A percentile compares a stretch with the other conserved stretches of the same genome.
Evolutionary conservation across 2,113 vertebrate genomes (phyloP).

Genomic region (Trematocara variabile): DNA sequence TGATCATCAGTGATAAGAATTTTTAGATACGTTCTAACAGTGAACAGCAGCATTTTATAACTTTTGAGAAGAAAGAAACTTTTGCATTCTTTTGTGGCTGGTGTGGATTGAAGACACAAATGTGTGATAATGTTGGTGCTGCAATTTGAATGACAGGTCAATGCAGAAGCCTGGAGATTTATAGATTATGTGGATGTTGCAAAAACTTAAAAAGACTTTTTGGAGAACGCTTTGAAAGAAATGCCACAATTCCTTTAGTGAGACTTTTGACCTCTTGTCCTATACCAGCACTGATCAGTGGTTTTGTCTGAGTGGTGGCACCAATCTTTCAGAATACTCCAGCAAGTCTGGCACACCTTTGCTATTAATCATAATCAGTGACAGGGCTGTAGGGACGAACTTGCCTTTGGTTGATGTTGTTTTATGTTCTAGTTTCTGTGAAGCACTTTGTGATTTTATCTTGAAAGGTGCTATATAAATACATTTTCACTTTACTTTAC

Average conservation of each 20-base stretch:
- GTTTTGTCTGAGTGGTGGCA: background rate
- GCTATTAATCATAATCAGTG: background rate
- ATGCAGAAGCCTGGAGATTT: background rate
- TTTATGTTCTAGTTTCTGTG: background rate
- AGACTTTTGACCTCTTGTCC: background rate
- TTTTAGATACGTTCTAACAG: background rate
- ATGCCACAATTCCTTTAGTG: background rate
- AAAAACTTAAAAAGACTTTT: background rate
- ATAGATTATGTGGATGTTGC: background rate
- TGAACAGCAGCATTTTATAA: background rate
- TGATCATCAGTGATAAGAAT: background rate
- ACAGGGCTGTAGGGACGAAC: background rate
- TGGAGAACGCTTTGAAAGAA: background rate
- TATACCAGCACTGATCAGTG: background rate
- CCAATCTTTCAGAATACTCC: background rate
- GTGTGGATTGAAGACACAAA: background rate
- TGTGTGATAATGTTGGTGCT: background rate
- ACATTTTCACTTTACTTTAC: background rate
- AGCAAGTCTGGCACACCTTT: background rate
- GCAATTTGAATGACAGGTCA: background rate
- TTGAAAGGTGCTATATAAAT: background rate
- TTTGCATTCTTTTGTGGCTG: rapidly evolving
- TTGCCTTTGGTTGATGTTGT: background rate
- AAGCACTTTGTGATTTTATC: background rate
- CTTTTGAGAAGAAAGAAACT: background rate